Conservation (phyloP, 1,140 invertebrate genomes). For the Drosophila carrolli region DNA sequence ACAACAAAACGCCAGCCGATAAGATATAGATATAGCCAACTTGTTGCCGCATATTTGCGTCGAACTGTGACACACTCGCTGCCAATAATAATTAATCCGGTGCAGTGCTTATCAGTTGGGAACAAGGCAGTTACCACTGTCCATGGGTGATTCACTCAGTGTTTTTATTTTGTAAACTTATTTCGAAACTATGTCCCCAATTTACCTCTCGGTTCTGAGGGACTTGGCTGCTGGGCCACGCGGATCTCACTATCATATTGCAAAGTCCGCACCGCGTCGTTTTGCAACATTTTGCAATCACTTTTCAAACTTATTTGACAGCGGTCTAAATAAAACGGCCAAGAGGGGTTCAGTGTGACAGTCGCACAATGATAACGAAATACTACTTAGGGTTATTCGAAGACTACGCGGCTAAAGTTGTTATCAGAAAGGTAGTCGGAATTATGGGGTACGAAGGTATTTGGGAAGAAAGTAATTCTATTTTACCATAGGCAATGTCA, state of each 20-base stretch:
- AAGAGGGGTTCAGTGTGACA: slow-evolving; percentile 9
- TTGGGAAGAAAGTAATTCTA: too few species aligned
- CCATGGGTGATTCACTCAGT: slow-evolving; percentile 45
- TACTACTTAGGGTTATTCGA: not conserved
- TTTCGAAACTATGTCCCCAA: not conserved
- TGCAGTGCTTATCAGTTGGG: slow-evolving; percentile 52
- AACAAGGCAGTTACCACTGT: slow-evolving; percentile 25
- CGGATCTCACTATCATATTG: slow-evolving; percentile 82
- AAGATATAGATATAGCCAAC: slow-evolving; percentile 77
- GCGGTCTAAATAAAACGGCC: slow-evolving; percentile 44
- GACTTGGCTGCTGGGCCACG: slow-evolving; percentile 61
- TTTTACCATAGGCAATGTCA: too few species aligned
- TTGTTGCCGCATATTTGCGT: slow-evolving; percentile 29
- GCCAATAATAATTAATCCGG: slow-evolving; percentile 58
- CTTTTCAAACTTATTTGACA: slow-evolving; percentile 29
- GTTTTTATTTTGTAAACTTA: slow-evolving; percentile 3
- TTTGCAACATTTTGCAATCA: slow-evolving; percentile 75
- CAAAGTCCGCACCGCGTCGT: slow-evolving; percentile 76
- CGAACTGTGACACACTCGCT: slow-evolving; percentile 50
- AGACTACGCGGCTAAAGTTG: not conserved
- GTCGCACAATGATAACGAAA: not conserved
- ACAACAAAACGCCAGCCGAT: slow-evolving; percentile 57
- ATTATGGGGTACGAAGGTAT: too few species aligned
- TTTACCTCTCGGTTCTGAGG: slow-evolving; percentile 72
- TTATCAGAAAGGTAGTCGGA: not conserved